Evolutionary conservation across 1,140 invertebrate species (phyloP), one percentile per base, ranked within the genome.

Genomic region (Spodoptera litura): DNA sequence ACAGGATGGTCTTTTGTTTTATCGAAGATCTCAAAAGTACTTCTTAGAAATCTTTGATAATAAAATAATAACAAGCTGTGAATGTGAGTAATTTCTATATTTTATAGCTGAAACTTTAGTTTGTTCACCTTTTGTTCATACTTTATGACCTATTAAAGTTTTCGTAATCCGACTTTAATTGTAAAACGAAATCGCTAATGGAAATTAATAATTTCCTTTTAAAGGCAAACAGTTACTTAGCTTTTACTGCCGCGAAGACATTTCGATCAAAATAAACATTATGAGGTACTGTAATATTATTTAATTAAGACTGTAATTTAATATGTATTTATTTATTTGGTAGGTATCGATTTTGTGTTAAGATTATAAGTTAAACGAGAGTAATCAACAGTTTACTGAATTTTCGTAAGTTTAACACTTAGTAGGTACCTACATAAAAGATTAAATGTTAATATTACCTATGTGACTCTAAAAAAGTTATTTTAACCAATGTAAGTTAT

Each of bases 41-140:
- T 74, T 74, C 71, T 31, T 51, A 74, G 71, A 74, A 74, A 20
- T 52, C 56, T 58, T 44, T 27, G 1, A 61, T 58, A 61, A 61
- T 61, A 74, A 61, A 52, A 74, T 61, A 61, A 74, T 61, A 59
- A 61, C 56, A 74, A 55, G 49, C 6, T 25, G 3, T 74, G 20
- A 61, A 51, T 74, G 71, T 74, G 55, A 74, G 55, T 74, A 74
- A 74, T 74, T 59, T 74, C 71, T 59, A 44, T 27, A 53, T 51
- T 74, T 74, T 74, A 74, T 61, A 44, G 44, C 6, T 12, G 44
- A 74, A 74, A 74, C 38, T 61, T 61, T 61, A 61, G 56, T 74
- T 74, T 61, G 38, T 74, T 59, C 71, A 31, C 13, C 38, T 31
- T 61, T 73, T 74, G 71, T 74, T n/a, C 0, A 27, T 51, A 59